phyloP scores from a whole-genome alignment of 2,113 vertebrate genomes.

The Chaetodon trifascialis region DNA sequence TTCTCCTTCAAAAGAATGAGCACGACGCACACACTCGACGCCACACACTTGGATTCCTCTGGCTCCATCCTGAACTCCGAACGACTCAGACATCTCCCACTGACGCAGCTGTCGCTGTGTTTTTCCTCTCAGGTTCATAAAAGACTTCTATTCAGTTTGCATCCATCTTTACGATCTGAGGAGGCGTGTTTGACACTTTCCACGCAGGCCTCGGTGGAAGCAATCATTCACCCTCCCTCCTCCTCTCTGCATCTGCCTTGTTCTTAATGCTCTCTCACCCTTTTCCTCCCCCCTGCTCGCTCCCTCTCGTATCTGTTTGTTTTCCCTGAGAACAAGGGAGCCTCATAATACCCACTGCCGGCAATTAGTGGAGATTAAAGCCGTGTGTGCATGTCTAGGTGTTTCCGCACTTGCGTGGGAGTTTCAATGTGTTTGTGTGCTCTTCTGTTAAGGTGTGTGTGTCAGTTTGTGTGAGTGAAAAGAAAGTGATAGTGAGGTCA shows the following conservation, averaged over 20 bases:
- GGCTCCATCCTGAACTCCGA: slow-evolving; percentile 57
- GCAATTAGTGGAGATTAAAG: slow-evolving; percentile 60
- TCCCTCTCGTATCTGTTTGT: slow-evolving; percentile 42
- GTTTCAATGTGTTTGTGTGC: slow-evolving; percentile 27
- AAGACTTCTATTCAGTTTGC: slow-evolving; percentile 40
- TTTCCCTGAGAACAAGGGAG: slow-evolving; percentile 44
- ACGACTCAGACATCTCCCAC: slow-evolving; percentile 52
- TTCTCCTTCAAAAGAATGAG: slow-evolving; percentile 36
- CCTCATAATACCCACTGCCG: slow-evolving; percentile 36
- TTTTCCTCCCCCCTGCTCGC: neutral
- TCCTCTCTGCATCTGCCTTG: slow-evolving; percentile 9
- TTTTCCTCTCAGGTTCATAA: slow-evolving; percentile 62
- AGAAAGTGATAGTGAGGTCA: slow-evolving; percentile 48
- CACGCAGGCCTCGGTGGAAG: slow-evolving; percentile 20
- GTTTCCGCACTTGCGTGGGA: slow-evolving; percentile 21
- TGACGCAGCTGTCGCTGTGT: slow-evolving; percentile 57
- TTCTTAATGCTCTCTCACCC: slow-evolving; percentile 7
- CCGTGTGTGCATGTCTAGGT: slow-evolving; percentile 23
- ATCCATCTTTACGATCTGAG: slow-evolving; percentile 43
- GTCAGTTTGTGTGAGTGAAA: slow-evolving; percentile 10
- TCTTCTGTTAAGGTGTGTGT: slow-evolving; percentile 12
- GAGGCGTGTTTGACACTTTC: slow-evolving; percentile 62
- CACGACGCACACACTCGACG: slow-evolving; percentile 22
- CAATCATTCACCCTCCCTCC: slow-evolving; percentile 19
- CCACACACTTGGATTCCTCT: slow-evolving; percentile 56